Percentiles rank a stretch among this genome's conserved stretches.
These are phyloP conservation scores for Euzetes globulus DNA, from an alignment of 2,888 invertebrate genomes.

Conservation along the genomic window DNA sequence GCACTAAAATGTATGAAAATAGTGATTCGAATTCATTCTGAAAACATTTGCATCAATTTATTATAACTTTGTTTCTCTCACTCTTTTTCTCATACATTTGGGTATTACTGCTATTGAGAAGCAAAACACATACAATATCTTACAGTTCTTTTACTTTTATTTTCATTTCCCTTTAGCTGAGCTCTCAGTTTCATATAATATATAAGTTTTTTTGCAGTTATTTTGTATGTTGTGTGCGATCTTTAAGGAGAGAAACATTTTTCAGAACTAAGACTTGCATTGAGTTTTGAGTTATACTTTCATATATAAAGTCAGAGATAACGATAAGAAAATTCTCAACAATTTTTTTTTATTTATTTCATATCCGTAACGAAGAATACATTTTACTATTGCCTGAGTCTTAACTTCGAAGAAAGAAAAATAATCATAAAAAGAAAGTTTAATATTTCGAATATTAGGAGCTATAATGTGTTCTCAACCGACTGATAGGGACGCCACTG, in stretches of 20 bases:
- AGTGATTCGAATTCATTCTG: background rate
- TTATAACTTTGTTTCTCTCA: background rate
- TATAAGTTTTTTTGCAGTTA: background rate
- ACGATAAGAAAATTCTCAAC: background rate
- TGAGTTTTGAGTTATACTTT: background rate
- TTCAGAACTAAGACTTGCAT: background rate
- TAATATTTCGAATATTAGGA: background rate
- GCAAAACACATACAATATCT: background rate
- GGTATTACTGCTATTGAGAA: background rate
- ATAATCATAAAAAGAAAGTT: background rate
- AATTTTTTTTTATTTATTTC: slow-evolving; percentile 3
- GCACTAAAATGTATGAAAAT: background rate
- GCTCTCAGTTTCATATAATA: background rate
- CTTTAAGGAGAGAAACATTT: background rate
- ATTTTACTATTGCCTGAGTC: slow-evolving; percentile 10
- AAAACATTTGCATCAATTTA: slow-evolving; percentile 3
- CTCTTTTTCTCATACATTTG: background rate
- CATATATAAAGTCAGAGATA: background rate
- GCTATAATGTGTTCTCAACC: background rate
- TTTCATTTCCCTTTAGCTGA: slow-evolving; percentile 4
- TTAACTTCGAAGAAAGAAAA: background rate
- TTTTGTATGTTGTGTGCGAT: background rate
- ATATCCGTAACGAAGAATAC: slow-evolving; percentile 11
- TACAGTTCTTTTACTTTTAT: background rate
- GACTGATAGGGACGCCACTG: background rate